Base-by-base conservation (phyloP, 2,888 invertebrate genomes). In the Eupithecia abbreviata region DNA sequence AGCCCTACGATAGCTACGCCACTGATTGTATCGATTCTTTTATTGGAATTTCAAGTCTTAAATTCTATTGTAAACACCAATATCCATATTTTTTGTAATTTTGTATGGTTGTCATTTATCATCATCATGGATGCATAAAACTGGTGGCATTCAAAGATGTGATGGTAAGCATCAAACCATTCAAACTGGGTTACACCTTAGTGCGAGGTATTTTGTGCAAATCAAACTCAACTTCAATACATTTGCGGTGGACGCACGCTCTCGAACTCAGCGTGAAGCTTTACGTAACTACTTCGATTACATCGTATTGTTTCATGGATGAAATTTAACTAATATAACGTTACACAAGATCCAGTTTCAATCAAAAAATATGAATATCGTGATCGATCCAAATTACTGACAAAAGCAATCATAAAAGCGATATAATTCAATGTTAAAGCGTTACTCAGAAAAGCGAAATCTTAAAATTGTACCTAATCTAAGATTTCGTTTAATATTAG, bases 351-450 rank as follows among this genome's bases (percentile, higher is more conserved):
- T 66, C 66, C 47, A 65, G 68, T 75, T 74, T 80, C 74, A 80
- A 83, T 87, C 93, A 94, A 94, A 93, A 94, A 94, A 94, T 94
- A 94, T 94, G 94, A 93, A 94, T 94, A 94, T 91, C 89, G 90
- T 91, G 87, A 87, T 84, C 62, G 74, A 77, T 76, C 67, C 45
- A 68, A 75, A 79, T 81, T 77, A 77, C 79, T 75, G 65, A 78
- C 78, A 82, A 66, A 82, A 80, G 80, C 79, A 80, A 81, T 81
- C 73, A 66, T 79, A 72, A 76, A 80, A 80, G 80, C 81, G 18
- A 62, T 30, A 62, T 62, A 62, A 62, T 62, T 62, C 30, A 62
- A 62, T 62, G 62, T 58, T 9, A 58, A 58, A 58, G 58, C 58
- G 18, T 55, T 18, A 51, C 15, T 51, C 15, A 51, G 15, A 51